Base-by-base conservation (phyloP, 1,140 invertebrate species). In the Triops longicaudatus region DNA sequence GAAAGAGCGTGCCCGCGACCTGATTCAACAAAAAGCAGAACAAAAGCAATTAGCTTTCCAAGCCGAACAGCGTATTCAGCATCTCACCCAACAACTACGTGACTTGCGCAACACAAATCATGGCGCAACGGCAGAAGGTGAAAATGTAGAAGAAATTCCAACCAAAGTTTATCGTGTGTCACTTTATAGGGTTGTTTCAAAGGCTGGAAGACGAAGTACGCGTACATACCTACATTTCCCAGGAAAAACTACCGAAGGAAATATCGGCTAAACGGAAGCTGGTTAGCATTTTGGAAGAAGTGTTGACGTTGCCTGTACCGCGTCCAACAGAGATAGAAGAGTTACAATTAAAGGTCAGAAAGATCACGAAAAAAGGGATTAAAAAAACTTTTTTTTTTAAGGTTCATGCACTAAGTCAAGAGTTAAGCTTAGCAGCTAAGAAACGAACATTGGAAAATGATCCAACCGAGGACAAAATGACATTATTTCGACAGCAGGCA, bases 401-500 rank as follows among this genome's bases (percentile, higher is more conserved):
- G 76, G 78, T 72, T 26, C 77, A 77, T 74, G 63, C 63, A 42
- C 77, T 86, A 17, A 87, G 84, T 74, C 78, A 81, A 43, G 85
- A 87, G 81, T 84, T 87, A 7, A 85, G 85, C 79, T 82, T 86
- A 73, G 80, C 88, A 71, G 84, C 86, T 72, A 86, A 87, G 79
- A 86, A 84, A 78, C 83, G 84, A 75, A 85, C 87, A 82, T 81
- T 83, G 50, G 84, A 81, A 78, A 82, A 83, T 17, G 84, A 88
- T 79, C 84, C 84, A 9, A 87, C 87, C 26, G 87, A 89, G 80
- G 92, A 94, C 82, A 93, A 93, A 83, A 86, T 94, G 77, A 89
- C 90, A 5, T 89, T 93, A 31, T 95, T 93, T 81, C 86, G 92
- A 50, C 93, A 96, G 81, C 93, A 95, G 85, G 92, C 93, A 3